phyloP scores from a whole-genome alignment of 2,888 invertebrate genomes.

The Nebria salina region DNA sequence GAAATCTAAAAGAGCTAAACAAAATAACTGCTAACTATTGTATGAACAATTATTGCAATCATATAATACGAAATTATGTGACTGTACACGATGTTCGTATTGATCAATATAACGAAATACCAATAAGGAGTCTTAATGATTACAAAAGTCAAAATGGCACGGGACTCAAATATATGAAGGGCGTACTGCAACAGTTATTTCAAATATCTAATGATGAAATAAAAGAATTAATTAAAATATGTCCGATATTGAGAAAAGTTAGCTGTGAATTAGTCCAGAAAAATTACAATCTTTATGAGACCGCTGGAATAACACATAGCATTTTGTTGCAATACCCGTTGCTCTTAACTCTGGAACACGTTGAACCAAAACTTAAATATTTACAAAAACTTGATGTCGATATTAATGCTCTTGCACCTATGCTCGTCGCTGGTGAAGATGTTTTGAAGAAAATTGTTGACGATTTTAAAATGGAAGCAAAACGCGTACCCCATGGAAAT shows the following conservation, averaged over 20 bases:
- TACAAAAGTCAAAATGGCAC: conserved; percentile 25
- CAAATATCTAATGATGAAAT: conserved; percentile 16
- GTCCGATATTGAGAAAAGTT: conserved; percentile 50
- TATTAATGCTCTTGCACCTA: conserved; percentile 53
- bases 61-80: neutral
- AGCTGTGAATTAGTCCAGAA: conserved; percentile 49
- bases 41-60: neutral
- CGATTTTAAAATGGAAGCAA: conserved; percentile 29
- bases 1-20: neutral
- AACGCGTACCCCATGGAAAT: conserved; percentile 48
- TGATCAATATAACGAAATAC: conserved; percentile 30
- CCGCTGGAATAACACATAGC: conserved; percentile 51
- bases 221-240: conserved; percentile 50
- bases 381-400: conserved; percentile 53
- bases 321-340: conserved; percentile 54
- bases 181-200: conserved; percentile 33
- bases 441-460: conserved; percentile 49
- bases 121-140: conserved; percentile 19
- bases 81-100: neutral
- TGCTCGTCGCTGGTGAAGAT: conserved; percentile 50
- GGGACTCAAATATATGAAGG: conserved; percentile 20
- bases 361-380: conserved; percentile 52
- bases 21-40: neutral
- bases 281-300: conserved; percentile 53
- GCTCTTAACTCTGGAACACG: conserved; percentile 52